Conservation (phyloP, 1,140 invertebrate genomes). For the Ladona fulva region DNA sequence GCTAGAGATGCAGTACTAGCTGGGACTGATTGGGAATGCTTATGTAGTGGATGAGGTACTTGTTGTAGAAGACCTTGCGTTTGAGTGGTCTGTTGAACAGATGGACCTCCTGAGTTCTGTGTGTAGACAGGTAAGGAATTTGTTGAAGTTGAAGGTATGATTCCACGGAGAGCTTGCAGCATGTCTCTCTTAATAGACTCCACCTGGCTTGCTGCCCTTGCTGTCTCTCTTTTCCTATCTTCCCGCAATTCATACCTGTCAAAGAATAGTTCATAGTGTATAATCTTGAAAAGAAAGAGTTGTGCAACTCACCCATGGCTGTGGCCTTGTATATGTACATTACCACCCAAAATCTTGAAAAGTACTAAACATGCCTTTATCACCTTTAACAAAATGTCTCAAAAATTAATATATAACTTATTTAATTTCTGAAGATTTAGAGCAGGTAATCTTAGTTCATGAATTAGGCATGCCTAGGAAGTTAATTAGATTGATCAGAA, state of each 20-base stretch:
- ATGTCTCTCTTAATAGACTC: slow-evolving; percentile 43
- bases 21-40: not conserved
- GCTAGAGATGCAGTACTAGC: slow-evolving; percentile 10
- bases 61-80: not conserved
- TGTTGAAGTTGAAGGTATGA: not conserved
- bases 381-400: no score
- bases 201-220: slow-evolving; percentile 38
- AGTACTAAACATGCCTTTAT: no score
- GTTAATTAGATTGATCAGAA: no score
- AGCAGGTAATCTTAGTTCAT: no score
- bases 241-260: slow-evolving; percentile 45
- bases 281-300: not conserved
- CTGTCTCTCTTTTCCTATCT: slow-evolving; percentile 41
- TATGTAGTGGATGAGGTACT: not conserved
- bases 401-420: no score
- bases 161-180: slow-evolving; percentile 23
- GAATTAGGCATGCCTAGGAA: no score
- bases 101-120: not conserved
- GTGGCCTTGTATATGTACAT: no score
- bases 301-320: not conserved
- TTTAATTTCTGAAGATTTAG: no score
- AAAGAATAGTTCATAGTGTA: not conserved
- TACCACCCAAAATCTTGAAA: no score
- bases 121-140: not conserved
- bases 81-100: not conserved